Base-by-base conservation (phyloP, 2,888 invertebrate species). In the Caenorhabditis japonica region DNA sequence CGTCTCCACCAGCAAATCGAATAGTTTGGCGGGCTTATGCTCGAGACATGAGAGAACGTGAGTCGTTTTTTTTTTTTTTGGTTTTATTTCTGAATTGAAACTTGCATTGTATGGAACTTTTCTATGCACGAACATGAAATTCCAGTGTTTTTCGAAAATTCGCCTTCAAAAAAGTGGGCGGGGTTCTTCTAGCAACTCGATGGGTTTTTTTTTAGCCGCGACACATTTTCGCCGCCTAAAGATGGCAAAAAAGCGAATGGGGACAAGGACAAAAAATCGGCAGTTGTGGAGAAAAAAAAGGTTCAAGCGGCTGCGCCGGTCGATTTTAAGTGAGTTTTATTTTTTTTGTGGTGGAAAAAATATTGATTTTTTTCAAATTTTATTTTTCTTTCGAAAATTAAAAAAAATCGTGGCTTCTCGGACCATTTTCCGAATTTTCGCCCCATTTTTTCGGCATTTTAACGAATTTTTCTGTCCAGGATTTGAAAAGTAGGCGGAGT, bases 151-250 rank as follows among this genome's bases (percentile, higher is more conserved):
- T n/a, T n/a, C n/a, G n/a, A n/a, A n/a, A n/a, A n/a, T n/a, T n/a
- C n/a, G n/a, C n/a, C n/a, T n/a, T n/a, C n/a, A n/a, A n/a, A n/a
- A n/a, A n/a, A n/a, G n/a, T n/a, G n/a, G n/a, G n/a, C n/a, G n/a
- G n/a, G n/a, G n/a, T n/a, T n/a, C n/a, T n/a, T n/a, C n/a, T n/a
- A n/a, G n/a, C 30, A 7, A 5, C 30, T 30, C 30, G 30, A 30
- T 30, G 30, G 10, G 30, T n/a, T 36, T 27, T 51, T 8, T 52
- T 64, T 4, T 60, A 79, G 79, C 13, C 41, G 76, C 27, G 79
- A 79, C 44, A 75, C 70, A 25, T 79, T 79, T 38, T 79, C 79
- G n/a, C 79, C 79, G 25, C 79, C 79, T 33, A 71, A 64, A 46
- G 71, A 78, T 27, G 51, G 52, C 13, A 64, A 66, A 25, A 66